Percentiles rank a stretch among this genome's conserved stretches.
phyloP scores from a whole-genome alignment of 2,888 invertebrate genomes.

The Apoderus coryli region DNA sequence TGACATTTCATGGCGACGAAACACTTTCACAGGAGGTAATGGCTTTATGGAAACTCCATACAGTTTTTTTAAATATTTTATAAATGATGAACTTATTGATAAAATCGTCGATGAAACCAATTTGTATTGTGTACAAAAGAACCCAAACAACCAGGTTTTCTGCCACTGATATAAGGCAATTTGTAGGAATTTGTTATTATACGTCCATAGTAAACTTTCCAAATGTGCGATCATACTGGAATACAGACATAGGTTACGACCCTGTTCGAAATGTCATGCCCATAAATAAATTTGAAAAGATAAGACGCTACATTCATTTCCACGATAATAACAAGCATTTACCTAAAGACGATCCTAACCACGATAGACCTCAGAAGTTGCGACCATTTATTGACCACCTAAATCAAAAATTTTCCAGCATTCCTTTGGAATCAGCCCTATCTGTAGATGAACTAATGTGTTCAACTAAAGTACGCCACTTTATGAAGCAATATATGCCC shows the following conservation, averaged over 20 bases:
- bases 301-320: conserved; percentile 25
- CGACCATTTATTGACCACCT: conserved; percentile 16
- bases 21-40: too few species aligned
- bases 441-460: conserved; percentile 22
- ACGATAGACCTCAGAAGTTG: conserved; percentile 17
- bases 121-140: conserved; percentile 4
- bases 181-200: conserved; percentile 10
- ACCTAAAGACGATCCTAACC: conserved; percentile 10
- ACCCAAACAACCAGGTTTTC: neutral
- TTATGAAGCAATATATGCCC: conserved; percentile 22
- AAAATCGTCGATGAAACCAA: neutral
- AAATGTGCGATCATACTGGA: conserved; percentile 13
- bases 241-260: conserved; percentile 1
- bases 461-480: conserved; percentile 24
- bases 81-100: neutral
- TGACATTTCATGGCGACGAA: too few species aligned
- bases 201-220: conserved; percentile 10
- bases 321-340: conserved; percentile 14
- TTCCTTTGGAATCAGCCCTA: conserved; percentile 22
- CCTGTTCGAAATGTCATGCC: conserved; percentile 6
- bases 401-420: conserved; percentile 20
- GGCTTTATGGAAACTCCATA: too few species aligned
- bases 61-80: conserved; percentile 4
- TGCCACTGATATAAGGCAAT: conserved; percentile 1
- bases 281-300: conserved; percentile 12